Conservation (phyloP, 2,113 vertebrate genomes). For the Chascanopsetta lugubris region DNA sequence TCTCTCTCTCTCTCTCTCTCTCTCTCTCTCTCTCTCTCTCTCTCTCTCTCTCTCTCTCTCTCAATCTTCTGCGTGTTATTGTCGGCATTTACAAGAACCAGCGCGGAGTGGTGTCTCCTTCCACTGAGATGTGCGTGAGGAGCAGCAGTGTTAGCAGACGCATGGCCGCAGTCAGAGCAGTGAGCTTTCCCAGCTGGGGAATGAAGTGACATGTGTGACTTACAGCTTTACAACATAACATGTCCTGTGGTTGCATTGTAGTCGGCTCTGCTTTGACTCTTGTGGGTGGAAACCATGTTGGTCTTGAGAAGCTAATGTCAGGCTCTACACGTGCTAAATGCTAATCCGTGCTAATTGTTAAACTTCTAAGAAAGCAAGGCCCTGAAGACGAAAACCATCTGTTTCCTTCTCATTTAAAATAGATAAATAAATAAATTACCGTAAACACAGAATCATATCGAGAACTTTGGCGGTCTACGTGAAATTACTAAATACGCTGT, state of each 20-base stretch:
- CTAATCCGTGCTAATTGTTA: neutral
- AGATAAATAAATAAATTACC: no score
- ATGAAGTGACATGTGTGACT: conserved; percentile 8
- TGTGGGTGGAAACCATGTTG: neutral
- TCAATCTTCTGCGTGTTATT: neutral
- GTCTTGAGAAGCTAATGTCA: conserved; percentile 3
- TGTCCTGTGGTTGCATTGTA: neutral
- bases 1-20: no score
- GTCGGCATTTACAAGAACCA: conserved; percentile 13
- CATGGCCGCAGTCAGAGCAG: neutral
- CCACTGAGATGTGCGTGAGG: neutral
- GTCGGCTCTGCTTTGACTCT: conserved; percentile 2
- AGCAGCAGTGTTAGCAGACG: neutral
- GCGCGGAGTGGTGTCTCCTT: neutral
- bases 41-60: no score
- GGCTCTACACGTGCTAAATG: neutral
- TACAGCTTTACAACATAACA: neutral
- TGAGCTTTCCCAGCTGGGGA: conserved; percentile 6
- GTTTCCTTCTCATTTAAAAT: no score
- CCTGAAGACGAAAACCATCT: no score
- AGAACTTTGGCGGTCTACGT: no score
- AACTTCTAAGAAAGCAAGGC: neutral
- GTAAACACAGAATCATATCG: no score
- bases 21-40: no score
- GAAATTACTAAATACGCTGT: no score